Percentiles rank a stretch among this genome's conserved stretches.
phyloP scores from a whole-genome alignment of 2,888 invertebrate species.

The Torymus aiolomorphi region DNA sequence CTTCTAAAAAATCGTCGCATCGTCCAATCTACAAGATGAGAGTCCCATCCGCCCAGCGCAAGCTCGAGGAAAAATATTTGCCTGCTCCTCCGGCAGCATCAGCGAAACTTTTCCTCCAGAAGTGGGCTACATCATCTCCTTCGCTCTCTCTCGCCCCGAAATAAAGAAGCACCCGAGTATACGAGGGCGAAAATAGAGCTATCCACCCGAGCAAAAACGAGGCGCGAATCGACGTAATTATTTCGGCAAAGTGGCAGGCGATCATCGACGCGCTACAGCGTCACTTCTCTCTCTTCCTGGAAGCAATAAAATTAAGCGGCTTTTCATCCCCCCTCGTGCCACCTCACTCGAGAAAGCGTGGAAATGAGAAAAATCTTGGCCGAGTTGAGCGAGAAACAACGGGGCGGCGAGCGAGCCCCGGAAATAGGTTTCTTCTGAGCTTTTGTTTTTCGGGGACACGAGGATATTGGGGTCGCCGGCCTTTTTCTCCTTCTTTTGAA shows the following conservation, averaged over 20 bases:
- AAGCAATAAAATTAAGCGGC: constrained; percentile 39
- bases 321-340: not conserved
- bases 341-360: not conserved
- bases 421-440: too few relatives aligned
- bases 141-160: not conserved
- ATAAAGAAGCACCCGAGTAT: constrained; percentile 8
- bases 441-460: too few relatives aligned
- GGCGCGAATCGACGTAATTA: not conserved
- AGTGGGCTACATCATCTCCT: not conserved
- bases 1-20: not conserved
- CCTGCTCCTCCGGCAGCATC: not conserved
- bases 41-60: not conserved
- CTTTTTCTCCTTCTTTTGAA: too few relatives aligned
- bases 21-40: constrained; percentile 40
- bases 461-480: too few relatives aligned
- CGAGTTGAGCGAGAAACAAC: too few relatives aligned
- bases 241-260: not conserved
- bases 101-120: constrained; percentile 18
- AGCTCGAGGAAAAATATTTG: constrained; percentile 46
- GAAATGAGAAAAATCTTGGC: constrained; percentile 24
- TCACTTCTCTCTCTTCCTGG: constrained; percentile 5
- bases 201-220: too few relatives aligned
- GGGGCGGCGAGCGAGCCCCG: not conserved
- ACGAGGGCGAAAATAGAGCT: too few relatives aligned
- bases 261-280: constrained; percentile 19